These are phyloP conservation scores for Chaenocephalus aceratus DNA, from an alignment of 2,113 vertebrate species.

Conservation along the genomic window DNA sequence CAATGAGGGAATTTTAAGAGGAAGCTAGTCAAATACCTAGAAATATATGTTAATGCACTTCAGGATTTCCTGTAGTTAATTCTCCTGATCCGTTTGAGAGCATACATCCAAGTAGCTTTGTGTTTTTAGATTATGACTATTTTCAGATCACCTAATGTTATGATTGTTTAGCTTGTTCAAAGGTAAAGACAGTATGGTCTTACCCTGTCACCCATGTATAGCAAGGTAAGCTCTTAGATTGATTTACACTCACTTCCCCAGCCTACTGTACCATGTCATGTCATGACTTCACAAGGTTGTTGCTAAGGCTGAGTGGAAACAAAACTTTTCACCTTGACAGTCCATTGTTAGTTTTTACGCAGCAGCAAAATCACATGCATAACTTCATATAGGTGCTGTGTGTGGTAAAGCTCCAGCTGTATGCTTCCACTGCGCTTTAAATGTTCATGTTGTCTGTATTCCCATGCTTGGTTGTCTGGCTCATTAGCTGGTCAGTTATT, in stretches of 20 bases:
- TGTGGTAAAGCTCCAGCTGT: constrained; percentile 1
- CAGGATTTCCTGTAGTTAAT: constrained; percentile 34
- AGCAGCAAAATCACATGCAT: constrained; percentile 14
- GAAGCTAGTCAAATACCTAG: constrained; percentile 1
- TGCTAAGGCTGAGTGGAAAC: constrained; percentile 20
- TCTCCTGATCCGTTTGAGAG: background rate
- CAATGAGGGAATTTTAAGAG: background rate
- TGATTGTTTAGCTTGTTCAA: background rate
- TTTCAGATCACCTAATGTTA: constrained; percentile 13
- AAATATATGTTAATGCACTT: background rate
- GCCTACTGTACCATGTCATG: background rate
- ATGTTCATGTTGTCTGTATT: constrained; percentile 20
- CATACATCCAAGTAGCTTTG: background rate
- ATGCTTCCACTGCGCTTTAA: background rate
- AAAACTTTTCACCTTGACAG: constrained; percentile 34
- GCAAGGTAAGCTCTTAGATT: constrained; percentile 1
- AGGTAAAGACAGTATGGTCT: background rate
- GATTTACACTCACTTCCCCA: constrained; percentile 5
- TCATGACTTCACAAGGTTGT: constrained; percentile 1
- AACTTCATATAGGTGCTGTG: constrained; percentile 8
- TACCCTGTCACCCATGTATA: background rate
- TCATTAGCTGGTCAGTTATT: constrained; percentile 54
- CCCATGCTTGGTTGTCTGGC: constrained; percentile 18
- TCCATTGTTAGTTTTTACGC: background rate
- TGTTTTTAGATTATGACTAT: background rate